phyloP scores from a whole-genome alignment of 2,797 vertebrate species.

The Novumbra hubbsi region DNA sequence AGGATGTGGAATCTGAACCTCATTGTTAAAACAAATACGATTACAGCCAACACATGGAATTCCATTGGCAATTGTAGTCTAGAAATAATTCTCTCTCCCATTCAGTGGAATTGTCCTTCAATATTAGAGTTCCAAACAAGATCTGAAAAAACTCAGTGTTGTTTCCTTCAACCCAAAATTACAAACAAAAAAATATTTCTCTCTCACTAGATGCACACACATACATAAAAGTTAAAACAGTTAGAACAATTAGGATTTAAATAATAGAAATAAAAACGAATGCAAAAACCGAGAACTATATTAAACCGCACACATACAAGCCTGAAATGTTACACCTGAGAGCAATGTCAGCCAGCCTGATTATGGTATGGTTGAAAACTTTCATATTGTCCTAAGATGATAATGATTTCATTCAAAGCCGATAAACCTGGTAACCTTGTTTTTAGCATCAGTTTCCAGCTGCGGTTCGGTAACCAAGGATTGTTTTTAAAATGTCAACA shows the following conservation, averaged over 20 bases:
- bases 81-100: constrained; percentile 8
- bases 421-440: neutral
- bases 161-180: constrained; percentile 5
- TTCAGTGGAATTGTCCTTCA: constrained; percentile 11
- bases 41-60: neutral
- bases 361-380: too few relatives aligned
- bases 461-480: neutral
- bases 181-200: neutral
- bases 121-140: constrained; percentile 6
- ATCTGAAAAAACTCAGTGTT: constrained; percentile 6
- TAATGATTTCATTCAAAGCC: neutral
- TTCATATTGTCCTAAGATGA: neutral
- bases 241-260: too few relatives aligned
- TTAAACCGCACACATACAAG: neutral
- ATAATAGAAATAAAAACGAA: too few relatives aligned
- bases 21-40: neutral
- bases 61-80: neutral
- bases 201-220: neutral
- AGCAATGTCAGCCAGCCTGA: constrained; percentile 17
- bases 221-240: neutral
- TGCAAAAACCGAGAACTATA: neutral
- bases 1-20: constrained; percentile 27
- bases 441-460: neutral
- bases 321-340: constrained; percentile 23
- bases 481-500: neutral